Percentiles rank a stretch among this genome's conserved stretches.
Conservation (phyloP, 1,140 invertebrate species). For the Lepidostoma basale region DNA sequence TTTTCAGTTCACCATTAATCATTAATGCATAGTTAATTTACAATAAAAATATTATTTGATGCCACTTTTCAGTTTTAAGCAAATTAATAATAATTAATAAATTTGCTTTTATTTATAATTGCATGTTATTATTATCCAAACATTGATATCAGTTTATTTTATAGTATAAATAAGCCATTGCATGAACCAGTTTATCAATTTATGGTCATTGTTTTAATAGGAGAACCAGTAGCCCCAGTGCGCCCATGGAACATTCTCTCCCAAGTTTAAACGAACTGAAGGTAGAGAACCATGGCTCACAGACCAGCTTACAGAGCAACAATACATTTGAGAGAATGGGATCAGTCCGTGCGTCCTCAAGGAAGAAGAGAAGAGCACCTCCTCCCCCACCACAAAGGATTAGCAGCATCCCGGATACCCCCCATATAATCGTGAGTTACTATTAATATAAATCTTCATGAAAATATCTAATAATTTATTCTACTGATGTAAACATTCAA, state of each 20-base stretch:
- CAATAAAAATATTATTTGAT: too few relatives aligned
- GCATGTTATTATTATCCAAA: too few relatives aligned
- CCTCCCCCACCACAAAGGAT: constrained; percentile 50
- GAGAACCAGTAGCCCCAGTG: constrained; percentile 24
- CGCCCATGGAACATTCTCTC: constrained; percentile 33
- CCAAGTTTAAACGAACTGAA: constrained; percentile 23
- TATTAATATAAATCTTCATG: not conserved
- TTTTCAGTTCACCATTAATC: too few relatives aligned
- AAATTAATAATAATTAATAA: too few relatives aligned
- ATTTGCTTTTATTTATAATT: too few relatives aligned
- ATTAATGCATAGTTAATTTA: too few relatives aligned
- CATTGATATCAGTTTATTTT: too few relatives aligned
- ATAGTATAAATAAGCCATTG: too few relatives aligned
- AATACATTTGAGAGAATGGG: constrained; percentile 62
- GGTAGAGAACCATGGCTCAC: constrained; percentile 52
- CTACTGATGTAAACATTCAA: too few relatives aligned
- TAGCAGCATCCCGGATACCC: constrained; percentile 19
- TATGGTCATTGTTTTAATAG: too few relatives aligned
- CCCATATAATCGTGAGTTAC: constrained; percentile 50
- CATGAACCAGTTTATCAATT: too few relatives aligned
- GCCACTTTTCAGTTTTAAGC: too few relatives aligned
- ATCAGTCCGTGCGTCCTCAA: constrained; percentile 54
- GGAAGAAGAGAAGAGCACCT: constrained; percentile 61
- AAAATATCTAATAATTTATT: not conserved
- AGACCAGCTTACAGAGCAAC: constrained; percentile 60